Base-by-base conservation (phyloP, 2,888 invertebrate genomes). In the Chironomus riparius region DNA sequence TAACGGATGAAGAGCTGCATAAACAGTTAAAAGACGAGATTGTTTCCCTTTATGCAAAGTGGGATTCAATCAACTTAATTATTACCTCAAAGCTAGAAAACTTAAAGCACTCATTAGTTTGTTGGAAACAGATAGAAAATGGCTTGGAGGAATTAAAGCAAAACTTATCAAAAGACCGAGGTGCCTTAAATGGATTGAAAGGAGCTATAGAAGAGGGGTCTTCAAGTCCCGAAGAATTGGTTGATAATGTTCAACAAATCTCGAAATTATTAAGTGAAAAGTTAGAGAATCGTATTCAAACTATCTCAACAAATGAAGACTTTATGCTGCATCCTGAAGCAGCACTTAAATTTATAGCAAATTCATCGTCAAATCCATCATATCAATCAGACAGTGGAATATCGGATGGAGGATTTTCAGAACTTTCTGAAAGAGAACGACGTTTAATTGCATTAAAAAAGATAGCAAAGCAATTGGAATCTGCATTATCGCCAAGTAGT, bases 101-200 rank as follows among this genome's bases (percentile, higher is more conserved):
- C 78, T 85, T 93, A 77, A 91, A 91, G 81, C 89, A 89, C 79
- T 89, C 92, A 12, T 87, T 91, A 70, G 87, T 87, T 79, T 89
- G 89, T 47, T 92, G 92, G 92, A 88, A 89, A 76, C 91, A 92
- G 81, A 89, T 93, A 84, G 92, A 92, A 81, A 87, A 87, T 77
- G 90, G 93, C 10, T 85, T 93, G 76, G 88, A 90, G 15, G 92
- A 93, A 82, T 87, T 94, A 78, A 91, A 92, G 80, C 88, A 89
- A 72, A 92, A 92, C 38, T 83, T 94, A 72, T 87, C 90, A 47
- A 90, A 91, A 78, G 94, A 94, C 82, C 82, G 83, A 68, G 84
- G 84, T 77, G 83, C 84, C 7, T 78, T 84, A 0, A 82, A 82
- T 77, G 84, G 84, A 2, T 78, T 84, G 6, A 84, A 83, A 77